phyloP scores from a whole-genome alignment of 2,888 invertebrate genomes.

The Automeris io region DNA sequence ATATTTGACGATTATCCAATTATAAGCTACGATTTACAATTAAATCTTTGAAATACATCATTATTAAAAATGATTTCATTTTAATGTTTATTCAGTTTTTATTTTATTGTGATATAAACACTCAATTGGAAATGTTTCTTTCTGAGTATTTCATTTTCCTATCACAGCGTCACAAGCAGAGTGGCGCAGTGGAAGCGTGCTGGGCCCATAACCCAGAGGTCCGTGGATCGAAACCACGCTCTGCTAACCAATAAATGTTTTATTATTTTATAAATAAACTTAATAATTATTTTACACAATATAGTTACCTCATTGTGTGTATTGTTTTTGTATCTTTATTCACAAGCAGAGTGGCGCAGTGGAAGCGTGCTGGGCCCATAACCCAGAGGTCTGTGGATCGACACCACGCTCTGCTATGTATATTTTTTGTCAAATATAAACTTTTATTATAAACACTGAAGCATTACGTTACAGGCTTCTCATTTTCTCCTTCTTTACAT shows the following conservation, averaged over 20 bases:
- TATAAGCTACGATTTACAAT: too few relatives aligned
- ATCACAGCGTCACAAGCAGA: slow-evolving; percentile 68
- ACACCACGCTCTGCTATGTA: slow-evolving; percentile 82
- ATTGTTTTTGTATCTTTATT: too few relatives aligned
- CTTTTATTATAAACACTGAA: neutral
- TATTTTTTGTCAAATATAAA: neutral
- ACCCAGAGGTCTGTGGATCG: slow-evolving; percentile 95
- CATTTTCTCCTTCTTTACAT: neutral
- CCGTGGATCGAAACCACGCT: slow-evolving; percentile 94
- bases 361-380: slow-evolving; percentile 91
- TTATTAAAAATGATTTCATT: too few relatives aligned
- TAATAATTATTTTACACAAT: too few relatives aligned
- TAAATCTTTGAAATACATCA: too few relatives aligned
- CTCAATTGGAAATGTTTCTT: too few relatives aligned
- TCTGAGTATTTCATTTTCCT: too few relatives aligned
- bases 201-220: slow-evolving; percentile 94
- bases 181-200: slow-evolving; percentile 91
- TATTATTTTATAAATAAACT: neutral
- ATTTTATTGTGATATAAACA: too few relatives aligned
- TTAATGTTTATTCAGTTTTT: too few relatives aligned
- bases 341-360: slow-evolving; percentile 87
- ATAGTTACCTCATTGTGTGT: too few relatives aligned
- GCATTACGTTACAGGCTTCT: neutral
- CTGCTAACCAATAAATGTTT: slow-evolving; percentile 76
- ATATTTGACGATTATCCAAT: too few relatives aligned